These are phyloP conservation scores for Eulemur macaco DNA, from an alignment of 2,113 vertebrate genomes.

Conservation along the genomic window DNA sequence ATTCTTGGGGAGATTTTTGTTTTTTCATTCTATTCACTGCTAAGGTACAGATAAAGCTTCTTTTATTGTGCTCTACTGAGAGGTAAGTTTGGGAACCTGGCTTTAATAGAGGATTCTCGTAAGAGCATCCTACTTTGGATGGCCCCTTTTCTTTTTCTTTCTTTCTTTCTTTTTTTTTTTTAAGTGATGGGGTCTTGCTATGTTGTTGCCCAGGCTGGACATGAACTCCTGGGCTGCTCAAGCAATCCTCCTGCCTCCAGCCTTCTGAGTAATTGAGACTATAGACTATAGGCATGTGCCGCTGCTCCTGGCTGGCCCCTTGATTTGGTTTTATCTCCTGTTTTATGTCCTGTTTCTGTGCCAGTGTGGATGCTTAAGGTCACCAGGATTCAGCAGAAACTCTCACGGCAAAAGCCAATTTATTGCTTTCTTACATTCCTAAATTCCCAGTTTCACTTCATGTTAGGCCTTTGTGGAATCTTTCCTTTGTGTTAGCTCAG, in stretches of 20 bases:
- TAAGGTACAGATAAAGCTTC: neutral
- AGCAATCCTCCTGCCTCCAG: neutral
- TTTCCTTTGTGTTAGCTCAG: constrained; percentile 8
- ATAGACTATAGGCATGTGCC: neutral
- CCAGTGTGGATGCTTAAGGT: neutral
- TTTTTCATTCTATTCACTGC: neutral
- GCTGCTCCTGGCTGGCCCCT: neutral
- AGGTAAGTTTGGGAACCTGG: neutral
- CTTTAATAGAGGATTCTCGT: neutral
- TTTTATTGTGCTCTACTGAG: neutral
- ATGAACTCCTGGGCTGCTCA: neutral
- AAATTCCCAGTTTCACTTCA: neutral
- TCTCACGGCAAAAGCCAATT: neutral
- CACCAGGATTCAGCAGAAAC: neutral
- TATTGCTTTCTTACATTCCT: constrained; percentile 9
- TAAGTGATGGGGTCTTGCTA: neutral
- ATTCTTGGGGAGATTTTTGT: neutral
- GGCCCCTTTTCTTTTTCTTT: neutral
- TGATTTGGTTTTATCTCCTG: neutral
- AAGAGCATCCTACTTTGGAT: neutral
- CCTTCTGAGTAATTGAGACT: neutral
- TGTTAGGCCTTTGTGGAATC: neutral
- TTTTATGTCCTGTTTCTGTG: constrained; percentile 1
- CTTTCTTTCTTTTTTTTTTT: neutral
- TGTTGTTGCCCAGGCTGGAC: neutral